phyloP scores from a whole-genome alignment of 1,140 invertebrate genomes.

The Penaeus japonicus region DNA sequence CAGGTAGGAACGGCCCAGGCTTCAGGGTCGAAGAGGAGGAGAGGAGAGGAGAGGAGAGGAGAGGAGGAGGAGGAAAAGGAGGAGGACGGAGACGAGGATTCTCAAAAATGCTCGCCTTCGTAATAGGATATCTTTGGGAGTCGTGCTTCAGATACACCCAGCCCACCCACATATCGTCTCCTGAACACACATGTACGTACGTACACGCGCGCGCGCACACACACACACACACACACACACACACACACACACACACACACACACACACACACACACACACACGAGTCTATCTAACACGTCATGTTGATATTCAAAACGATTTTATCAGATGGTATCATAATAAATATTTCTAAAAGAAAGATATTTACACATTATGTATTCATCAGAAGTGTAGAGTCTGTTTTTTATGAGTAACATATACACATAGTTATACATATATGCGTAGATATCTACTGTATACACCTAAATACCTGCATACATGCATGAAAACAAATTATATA shows the following conservation, averaged over 20 bases:
- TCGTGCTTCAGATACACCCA: too few species aligned
- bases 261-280: too few species aligned
- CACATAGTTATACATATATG: neutral
- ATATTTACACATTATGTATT: too few species aligned
- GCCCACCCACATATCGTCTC: neutral
- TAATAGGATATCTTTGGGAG: neutral
- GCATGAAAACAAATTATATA: neutral
- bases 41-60: too few species aligned
- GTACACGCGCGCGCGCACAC: neutral
- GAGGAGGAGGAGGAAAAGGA: too few species aligned
- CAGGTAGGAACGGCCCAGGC: neutral
- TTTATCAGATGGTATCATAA: too few species aligned
- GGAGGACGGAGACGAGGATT: too few species aligned
- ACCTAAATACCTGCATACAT: neutral
- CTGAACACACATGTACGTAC: neutral
- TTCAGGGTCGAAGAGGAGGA: neutral
- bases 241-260: neutral
- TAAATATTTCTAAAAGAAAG: neutral
- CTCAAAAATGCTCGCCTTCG: too few species aligned
- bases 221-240: neutral
- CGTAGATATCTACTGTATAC: neutral
- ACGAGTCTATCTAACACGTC: too few species aligned
- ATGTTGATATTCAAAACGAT: too few species aligned
- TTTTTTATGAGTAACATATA: neutral
- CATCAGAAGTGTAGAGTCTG: too few species aligned